Conservation (phyloP, 1,140 invertebrate species). For the Platorchestia sp. region DNA sequence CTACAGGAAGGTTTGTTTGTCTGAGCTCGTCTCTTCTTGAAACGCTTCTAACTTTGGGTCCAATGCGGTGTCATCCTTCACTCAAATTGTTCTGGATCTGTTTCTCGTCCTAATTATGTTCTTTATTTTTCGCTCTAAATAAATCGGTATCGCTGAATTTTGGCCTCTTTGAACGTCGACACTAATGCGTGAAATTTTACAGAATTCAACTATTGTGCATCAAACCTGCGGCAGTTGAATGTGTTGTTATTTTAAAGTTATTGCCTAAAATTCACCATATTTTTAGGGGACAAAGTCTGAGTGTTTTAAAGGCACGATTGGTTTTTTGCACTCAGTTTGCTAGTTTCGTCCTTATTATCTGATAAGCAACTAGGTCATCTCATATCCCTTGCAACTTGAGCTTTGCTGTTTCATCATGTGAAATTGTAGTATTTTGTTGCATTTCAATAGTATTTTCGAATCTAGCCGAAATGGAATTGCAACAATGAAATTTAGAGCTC, state of each 20-base stretch:
- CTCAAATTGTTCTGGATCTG: not conserved
- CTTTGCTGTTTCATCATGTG: no score
- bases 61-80: not conserved
- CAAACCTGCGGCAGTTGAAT: no score
- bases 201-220: not conserved
- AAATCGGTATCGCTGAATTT: not conserved
- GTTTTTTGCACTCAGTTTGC: not conserved
- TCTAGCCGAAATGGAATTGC: no score
- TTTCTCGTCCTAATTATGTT: not conserved
- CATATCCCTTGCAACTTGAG: no score
- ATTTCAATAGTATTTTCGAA: no score
- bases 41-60: not conserved
- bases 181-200: not conserved
- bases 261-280: not conserved
- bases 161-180: not conserved
- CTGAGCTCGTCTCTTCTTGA: not conserved
- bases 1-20: constrained; percentile 63
- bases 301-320: not conserved
- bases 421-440: no score
- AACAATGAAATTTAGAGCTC: no score
- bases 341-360: not conserved
- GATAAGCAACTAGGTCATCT: not conserved
- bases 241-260: not conserved
- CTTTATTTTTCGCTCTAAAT: not conserved
- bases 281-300: not conserved